phyloP scores from a whole-genome alignment of 2,888 invertebrate genomes.

The Xestoiulus laeticollis region DNA sequence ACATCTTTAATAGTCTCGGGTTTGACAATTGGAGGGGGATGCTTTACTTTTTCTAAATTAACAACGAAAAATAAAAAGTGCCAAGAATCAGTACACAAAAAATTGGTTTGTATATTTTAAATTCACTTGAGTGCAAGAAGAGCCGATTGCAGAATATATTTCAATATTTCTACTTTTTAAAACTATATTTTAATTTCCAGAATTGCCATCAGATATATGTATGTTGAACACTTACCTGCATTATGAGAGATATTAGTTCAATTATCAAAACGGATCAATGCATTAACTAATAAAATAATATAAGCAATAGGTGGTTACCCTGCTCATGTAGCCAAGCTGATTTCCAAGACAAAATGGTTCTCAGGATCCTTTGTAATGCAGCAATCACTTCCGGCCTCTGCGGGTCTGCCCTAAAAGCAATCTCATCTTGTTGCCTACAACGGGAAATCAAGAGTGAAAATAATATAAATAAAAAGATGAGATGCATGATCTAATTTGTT shows the following conservation, averaged over 20 bases:
- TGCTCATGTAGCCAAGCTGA: constrained; percentile 45
- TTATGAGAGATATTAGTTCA: too few species aligned
- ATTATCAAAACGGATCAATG: too few species aligned
- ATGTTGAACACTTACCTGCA: too few species aligned
- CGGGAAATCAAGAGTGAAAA: not conserved
- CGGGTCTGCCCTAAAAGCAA: not conserved
- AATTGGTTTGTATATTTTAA: too few species aligned
- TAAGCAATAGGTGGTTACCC: constrained; percentile 21
- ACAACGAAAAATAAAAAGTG: not conserved
- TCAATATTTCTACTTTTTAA: too few species aligned
- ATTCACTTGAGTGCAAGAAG: too few species aligned
- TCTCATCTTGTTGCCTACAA: not conserved
- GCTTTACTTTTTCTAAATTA: not conserved
- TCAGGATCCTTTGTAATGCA: not conserved
- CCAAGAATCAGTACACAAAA: not conserved
- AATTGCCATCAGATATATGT: too few species aligned
- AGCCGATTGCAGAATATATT: too few species aligned
- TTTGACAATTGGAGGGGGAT: not conserved
- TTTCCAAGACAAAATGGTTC: constrained; percentile 28
- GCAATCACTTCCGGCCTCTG: not conserved
- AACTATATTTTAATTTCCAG: too few species aligned
- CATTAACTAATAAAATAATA: not conserved
- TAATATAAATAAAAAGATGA: not conserved
- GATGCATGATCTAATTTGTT: not conserved
- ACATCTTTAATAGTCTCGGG: not conserved